phyloP scores from a whole-genome alignment of 2,113 vertebrate genomes.

The Neolamprologus modestus region DNA sequence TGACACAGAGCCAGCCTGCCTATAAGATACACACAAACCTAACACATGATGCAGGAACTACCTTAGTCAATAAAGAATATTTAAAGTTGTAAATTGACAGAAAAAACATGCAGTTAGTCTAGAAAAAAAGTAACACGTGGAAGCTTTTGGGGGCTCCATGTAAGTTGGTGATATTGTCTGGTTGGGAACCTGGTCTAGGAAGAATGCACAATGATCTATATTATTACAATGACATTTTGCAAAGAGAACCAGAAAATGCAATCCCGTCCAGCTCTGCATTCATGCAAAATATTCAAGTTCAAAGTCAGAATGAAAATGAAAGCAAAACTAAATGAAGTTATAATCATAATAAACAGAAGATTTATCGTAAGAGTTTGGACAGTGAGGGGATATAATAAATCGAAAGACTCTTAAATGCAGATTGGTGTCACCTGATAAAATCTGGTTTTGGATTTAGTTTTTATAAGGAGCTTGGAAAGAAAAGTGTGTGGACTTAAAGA shows the following conservation, averaged over 20 bases:
- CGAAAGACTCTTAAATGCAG: not conserved
- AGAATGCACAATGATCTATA: not conserved
- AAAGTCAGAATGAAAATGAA: not conserved
- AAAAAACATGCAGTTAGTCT: not conserved
- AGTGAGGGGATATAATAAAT: not conserved
- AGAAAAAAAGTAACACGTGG: not conserved
- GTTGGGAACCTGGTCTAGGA: not conserved
- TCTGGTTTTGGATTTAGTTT: not conserved
- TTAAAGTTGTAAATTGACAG: not conserved
- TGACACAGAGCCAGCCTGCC: not conserved
- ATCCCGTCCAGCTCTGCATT: not conserved
- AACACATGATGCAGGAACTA: not conserved
- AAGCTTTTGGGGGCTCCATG: accelerated
- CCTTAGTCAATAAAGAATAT: not conserved
- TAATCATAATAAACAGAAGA: not conserved
- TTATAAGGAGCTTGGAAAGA: not conserved
- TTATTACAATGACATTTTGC: not conserved
- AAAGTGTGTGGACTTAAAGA: not conserved
- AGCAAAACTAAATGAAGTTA: not conserved
- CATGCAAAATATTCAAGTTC: not conserved
- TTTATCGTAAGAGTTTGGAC: not conserved
- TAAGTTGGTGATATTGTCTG: not conserved
- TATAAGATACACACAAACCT: not conserved
- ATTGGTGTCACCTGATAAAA: not conserved
- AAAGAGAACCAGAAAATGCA: not conserved